These are phyloP conservation scores for Myotis brandtii DNA, from an alignment of 2,113 vertebrate genomes.

Conservation along the genomic window DNA sequence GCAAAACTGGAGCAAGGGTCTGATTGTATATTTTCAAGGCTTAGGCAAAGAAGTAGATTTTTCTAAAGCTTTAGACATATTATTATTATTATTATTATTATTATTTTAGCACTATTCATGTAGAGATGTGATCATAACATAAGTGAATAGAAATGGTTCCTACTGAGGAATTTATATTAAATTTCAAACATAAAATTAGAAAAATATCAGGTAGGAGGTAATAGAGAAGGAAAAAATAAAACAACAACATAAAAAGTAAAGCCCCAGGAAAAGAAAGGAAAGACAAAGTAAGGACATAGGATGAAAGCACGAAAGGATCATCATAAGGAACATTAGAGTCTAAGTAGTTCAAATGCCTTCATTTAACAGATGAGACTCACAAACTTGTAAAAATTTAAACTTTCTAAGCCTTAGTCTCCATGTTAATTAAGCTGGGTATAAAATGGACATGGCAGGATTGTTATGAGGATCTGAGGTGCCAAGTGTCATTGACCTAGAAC, in stretches of 20 bases:
- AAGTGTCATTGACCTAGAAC: background rate
- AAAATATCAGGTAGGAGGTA: conserved; percentile 24
- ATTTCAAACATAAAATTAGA: conserved; percentile 33
- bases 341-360: background rate
- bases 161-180: conserved; percentile 35
- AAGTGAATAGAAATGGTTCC: background rate
- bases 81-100: background rate
- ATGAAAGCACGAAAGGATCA: background rate
- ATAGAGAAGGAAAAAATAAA: background rate
- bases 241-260: background rate
- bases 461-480: background rate
- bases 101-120: background rate
- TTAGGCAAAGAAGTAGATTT: background rate
- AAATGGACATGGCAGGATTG: background rate
- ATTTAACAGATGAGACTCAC: background rate
- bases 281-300: background rate
- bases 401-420: background rate
- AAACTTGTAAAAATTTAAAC: background rate
- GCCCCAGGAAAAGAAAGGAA: background rate
- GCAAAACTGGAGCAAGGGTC: background rate
- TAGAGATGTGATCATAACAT: background rate
- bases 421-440: background rate
- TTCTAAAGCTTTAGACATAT: background rate
- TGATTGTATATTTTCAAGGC: background rate
- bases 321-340: background rate